Evolutionary conservation across 2,888 invertebrate species (phyloP), one percentile per base, ranked within the genome.

Genomic region (Calameuta idolon): DNA sequence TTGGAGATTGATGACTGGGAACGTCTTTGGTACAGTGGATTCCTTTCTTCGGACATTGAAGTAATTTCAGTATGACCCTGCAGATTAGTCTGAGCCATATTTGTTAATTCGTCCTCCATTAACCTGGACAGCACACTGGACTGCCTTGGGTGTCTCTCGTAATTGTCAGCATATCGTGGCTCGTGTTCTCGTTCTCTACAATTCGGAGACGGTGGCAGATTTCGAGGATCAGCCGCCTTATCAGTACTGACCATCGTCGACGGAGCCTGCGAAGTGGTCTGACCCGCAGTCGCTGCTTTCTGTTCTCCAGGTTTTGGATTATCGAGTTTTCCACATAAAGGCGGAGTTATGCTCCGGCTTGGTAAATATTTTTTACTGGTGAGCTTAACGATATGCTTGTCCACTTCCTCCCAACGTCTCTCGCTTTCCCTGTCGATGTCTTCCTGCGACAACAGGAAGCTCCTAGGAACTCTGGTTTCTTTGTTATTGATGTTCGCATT

Each of bases 111-210:
- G 11, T 79, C 79, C 33, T 78, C 78, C 55, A 37, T 15, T 68
- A 40, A 23, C 37, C 78, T 73, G 31, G 78, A 73, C 33, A 78
- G 55, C 34, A 73, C 75, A 35, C n/a, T 69, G 34, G 79, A 34
- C 74, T 81, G 83, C 0, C 89, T 86, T 3, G 88, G 86, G 81
- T 88, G 87, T 30, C 88, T 83, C 69, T 90, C 90, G n/a, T 89
- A 89, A 76, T 89, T 90, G 69, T 90, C 88, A 1, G 88, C 84
- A 55, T 87, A 89, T 30, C 89, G 85, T 4, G 85, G 86, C 33
- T 88, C 87, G 0, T 71, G 12, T 9, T 73, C 69, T 15, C 76
- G 37, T 4, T 80, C 81, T 3, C 80, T 77, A 12, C 82, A 82
- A 76, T 79, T 82, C n/a, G 84, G 84, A 11, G 85, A 82, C 1